phyloP scores from a whole-genome alignment of 1,140 invertebrate genomes.

The Pseudomyrmex concolor region DNA sequence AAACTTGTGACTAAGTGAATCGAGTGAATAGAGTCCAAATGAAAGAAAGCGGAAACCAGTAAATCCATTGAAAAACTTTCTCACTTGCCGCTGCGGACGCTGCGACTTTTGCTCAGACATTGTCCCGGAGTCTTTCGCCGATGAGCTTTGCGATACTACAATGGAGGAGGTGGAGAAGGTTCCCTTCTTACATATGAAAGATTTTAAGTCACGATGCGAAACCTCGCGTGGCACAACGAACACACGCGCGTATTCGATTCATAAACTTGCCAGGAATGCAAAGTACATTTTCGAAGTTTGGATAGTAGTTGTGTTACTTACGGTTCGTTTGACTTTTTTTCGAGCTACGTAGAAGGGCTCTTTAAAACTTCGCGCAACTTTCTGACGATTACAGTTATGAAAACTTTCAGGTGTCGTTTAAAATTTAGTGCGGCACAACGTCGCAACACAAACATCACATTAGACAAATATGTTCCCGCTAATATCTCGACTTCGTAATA shows the following conservation, averaged over 20 bases:
- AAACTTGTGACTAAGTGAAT: conserved; percentile 78
- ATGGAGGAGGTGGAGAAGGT: conserved; percentile 28
- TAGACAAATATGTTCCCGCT: background rate
- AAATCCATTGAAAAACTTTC: conserved; percentile 77
- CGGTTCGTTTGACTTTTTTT: conserved; percentile 23
- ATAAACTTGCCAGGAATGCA: conserved; percentile 65
- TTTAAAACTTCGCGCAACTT: background rate
- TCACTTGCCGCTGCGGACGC: conserved; percentile 65
- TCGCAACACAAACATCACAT: background rate
- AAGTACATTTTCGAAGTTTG: conserved; percentile 48
- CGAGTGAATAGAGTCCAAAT: conserved; percentile 72
- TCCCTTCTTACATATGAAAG: conserved; percentile 21
- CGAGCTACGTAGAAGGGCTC: conserved; percentile 2
- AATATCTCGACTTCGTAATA: too few species aligned
- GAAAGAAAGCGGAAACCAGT: conserved; percentile 72
- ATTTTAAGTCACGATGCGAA: conserved; percentile 52
- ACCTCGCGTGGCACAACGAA: conserved; percentile 44
- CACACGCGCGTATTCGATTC: conserved; percentile 56
- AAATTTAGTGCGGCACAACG: background rate
- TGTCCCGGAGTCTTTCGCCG: conserved; percentile 63
- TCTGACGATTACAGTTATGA: conserved; percentile 1
- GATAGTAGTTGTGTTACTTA: conserved; percentile 35
- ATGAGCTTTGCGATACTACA: conserved; percentile 66
- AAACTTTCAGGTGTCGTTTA: background rate
- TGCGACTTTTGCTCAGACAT: conserved; percentile 66